Evolutionary conservation across 1,140 invertebrate genomes (phyloP), one percentile per base, ranked within the genome.

Genomic region (Carposina sasakii): DNA sequence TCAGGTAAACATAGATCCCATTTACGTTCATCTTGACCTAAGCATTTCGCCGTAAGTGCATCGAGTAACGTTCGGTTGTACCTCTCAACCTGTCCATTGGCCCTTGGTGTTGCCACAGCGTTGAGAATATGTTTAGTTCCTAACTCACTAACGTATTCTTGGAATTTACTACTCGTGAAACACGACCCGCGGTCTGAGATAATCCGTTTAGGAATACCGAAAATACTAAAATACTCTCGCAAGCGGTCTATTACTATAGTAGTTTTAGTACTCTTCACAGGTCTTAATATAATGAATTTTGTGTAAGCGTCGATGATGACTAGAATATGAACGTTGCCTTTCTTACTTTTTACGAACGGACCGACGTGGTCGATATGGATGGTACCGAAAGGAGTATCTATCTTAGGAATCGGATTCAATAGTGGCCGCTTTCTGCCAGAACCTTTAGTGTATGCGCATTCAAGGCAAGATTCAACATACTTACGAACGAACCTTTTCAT

Each of bases 241-340:
- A 45, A 17, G 8, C 6, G 17, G 8, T 23, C 20, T 13, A 45
- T 31, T 2, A n/a, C 12, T 10, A 5, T 16, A 10, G 16, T 12
- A 12, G 43, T 4, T 15, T 45, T 45, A 4, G 43, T 45, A 21
- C 15, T 33, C 30, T 13, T 21, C n/a, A 45, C 43, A 19, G 43
- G 28, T 6, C 6, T 6, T 4, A 45, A 6, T 1, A 33, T 12
- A n/a, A 45, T 33, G 20, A 34, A 67, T 42, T 61, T 69, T 3
- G 63, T 60, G 45, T 66, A 70, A 1, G 52, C 52, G 37, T 73
- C 67, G 10, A 69, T 33, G 0, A 71, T 51, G 3, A 60, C 51
- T 1, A 73, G 45, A 17, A 79, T 49, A 47, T 72, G 47, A 26
- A 23, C 49, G 30, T 68, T 60, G 19, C 37, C 34, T 22, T 47